Evolutionary conservation across 1,140 invertebrate species (phyloP).

Genomic region (Drosophila pectinifera): DNA sequence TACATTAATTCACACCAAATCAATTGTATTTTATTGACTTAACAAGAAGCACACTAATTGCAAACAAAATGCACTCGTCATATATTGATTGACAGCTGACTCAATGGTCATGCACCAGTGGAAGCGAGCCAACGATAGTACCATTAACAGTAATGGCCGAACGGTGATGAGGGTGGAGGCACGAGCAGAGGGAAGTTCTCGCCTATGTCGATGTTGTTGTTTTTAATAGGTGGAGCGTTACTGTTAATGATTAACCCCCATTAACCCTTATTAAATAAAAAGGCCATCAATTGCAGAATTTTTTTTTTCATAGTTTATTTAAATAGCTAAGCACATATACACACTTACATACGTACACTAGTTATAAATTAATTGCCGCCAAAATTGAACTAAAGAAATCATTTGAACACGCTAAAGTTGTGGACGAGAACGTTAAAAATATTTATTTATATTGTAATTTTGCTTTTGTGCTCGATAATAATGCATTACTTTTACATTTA

Average conservation of each 20-base stretch:
- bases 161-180: conserved; percentile 21
- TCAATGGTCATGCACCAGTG: conserved; percentile 20
- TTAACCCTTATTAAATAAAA: conserved; percentile 30
- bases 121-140: conserved; percentile 34
- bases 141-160: conserved; percentile 29
- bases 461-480: conserved; percentile 55
- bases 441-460: conserved; percentile 48
- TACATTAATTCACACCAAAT: neutral
- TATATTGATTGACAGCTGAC: conserved; percentile 1
- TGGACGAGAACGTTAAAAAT: conserved; percentile 46
- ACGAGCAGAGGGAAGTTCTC: conserved; percentile 21
- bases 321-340: conserved; percentile 68
- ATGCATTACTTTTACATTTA: conserved; percentile 54
- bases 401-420: conserved; percentile 51
- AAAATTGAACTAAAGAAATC: conserved; percentile 72
- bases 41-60: conserved; percentile 3
- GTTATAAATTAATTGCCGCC: conserved; percentile 70
- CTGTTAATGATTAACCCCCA: conserved; percentile 38
- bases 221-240: conserved; percentile 47
- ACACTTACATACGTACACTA: conserved; percentile 55
- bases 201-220: conserved; percentile 14
- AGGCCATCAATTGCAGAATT: conserved; percentile 12
- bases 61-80: conserved; percentile 6
- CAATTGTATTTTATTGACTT: neutral
- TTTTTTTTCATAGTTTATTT: conserved; percentile 64